Percentiles rank a stretch among this genome's conserved stretches.
These are phyloP conservation scores for Manis javanica DNA, from an alignment of 2,797 vertebrate species.

Conservation along the genomic window DNA sequence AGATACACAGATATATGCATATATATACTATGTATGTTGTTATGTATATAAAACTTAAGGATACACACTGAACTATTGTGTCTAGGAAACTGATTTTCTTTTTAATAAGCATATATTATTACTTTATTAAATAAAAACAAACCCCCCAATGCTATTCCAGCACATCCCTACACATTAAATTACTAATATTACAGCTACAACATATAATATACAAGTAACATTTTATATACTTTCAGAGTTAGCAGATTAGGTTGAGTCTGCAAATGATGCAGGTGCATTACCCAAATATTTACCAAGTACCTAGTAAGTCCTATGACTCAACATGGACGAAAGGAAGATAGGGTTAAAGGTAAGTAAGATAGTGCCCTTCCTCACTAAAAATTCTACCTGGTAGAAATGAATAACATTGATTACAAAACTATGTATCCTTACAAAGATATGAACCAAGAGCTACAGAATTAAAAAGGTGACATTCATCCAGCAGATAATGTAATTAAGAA, in stretches of 20 bases:
- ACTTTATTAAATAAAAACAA: background rate
- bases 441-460: background rate
- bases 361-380: background rate
- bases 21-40: background rate
- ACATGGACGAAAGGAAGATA: background rate
- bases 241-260: background rate
- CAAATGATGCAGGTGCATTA: background rate
- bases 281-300: constrained; percentile 6
- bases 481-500: background rate
- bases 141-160: background rate
- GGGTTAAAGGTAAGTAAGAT: background rate
- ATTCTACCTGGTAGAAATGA: background rate
- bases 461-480: background rate
- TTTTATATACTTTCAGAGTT: background rate
- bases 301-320: background rate
- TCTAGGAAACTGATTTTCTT: background rate
- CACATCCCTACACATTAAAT: background rate
- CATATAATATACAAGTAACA: background rate
- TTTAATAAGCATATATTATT: background rate
- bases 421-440: background rate
- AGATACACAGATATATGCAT: background rate
- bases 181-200: background rate
- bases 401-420: constrained; percentile 16
- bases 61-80: background rate
- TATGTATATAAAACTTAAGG: background rate